Base-by-base conservation (phyloP, 1,140 invertebrate species). In the Drosophila ambigua region DNA sequence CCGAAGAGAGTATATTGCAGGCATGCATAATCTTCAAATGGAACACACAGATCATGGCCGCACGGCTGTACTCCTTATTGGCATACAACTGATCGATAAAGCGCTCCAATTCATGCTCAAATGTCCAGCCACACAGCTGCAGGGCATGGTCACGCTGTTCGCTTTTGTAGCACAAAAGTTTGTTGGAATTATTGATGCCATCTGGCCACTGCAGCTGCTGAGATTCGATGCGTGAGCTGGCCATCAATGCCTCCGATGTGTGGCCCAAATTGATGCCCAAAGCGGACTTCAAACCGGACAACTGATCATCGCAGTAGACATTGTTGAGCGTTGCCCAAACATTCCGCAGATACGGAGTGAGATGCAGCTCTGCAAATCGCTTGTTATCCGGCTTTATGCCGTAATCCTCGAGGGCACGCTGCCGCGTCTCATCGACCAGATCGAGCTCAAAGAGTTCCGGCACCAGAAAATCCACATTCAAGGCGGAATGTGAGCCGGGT, bases 1-100 rank as follows among this genome's bases (percentile, higher is more conserved):
- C 96, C 64, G 94, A 93, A 64, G 95, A 96, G 43, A 99, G 93
- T 76, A 98, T 96, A 71, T 97, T 95, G 73, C 99, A 97, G 11
- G 97, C 97, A 80, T 94, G 92, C 57, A 95, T 94, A 49, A 98
- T 93, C 88, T 97, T 95, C 63, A 98, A 93, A 93, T 98, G 97
- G 91, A 99, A 99, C 46, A 98, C 95, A 44, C 97, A 96, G 46
- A 99, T 95, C 31, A 98, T 97, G 7, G 98, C 97, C 26, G 97
- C 97, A 91, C 97, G 94, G 43, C 97, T 95, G 92, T 95, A 96
- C 53, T 94, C 93, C 41, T 91, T 91, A 54, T 80, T 84, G 28
- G 76, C 90, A 26, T 83, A 90, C 4, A 91, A 53, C 16, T 87
- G 58, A 26, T 77, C 80, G 1, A 91, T 74, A 4, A 88, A 91